phyloP scores from a whole-genome alignment of 2,888 invertebrate species.

The Chromoteleia sp. region DNA sequence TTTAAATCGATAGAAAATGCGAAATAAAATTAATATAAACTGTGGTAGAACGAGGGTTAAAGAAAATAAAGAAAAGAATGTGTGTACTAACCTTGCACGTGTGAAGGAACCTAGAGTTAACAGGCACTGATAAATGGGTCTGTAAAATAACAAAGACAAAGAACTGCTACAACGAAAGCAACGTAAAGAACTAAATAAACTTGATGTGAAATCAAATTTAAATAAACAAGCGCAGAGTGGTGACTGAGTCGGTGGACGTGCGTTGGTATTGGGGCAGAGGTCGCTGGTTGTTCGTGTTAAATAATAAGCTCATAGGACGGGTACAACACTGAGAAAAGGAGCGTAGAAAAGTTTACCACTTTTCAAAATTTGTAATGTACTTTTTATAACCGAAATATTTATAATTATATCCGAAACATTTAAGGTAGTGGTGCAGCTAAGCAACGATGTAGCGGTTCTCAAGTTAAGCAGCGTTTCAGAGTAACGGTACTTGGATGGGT shows the following conservation, averaged over 20 bases:
- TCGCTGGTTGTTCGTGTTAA: too few species aligned
- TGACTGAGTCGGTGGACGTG: too few species aligned
- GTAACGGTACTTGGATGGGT: too few species aligned
- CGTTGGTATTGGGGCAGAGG: conserved; percentile 16
- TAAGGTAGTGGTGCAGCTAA: too few species aligned
- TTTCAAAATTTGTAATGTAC: too few species aligned
- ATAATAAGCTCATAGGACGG: too few species aligned
- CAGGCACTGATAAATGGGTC: conserved; percentile 95
- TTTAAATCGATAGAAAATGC: background rate
- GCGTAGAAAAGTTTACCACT: too few species aligned
- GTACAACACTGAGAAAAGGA: too few species aligned
- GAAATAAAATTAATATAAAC: conserved; percentile 22
- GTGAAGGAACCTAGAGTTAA: conserved; percentile 93
- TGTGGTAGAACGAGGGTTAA: conserved; percentile 12
- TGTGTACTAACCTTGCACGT: conserved; percentile 90
- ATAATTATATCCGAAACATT: too few species aligned
- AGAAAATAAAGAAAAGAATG: conserved; percentile 63
- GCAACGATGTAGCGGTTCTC: too few species aligned
- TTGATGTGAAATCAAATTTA: conserved; percentile 55
- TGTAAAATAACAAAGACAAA: conserved; percentile 89
- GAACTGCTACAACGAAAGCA: conserved; percentile 86
- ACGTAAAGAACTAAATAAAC: conserved; percentile 86
- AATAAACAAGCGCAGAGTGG: conserved; percentile 58
- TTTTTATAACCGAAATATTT: too few species aligned
- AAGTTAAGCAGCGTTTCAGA: too few species aligned